Evolutionary conservation across 2,888 invertebrate genomes (phyloP), one percentile per base, ranked within the genome.

Genomic region (Magallana nippona): DNA sequence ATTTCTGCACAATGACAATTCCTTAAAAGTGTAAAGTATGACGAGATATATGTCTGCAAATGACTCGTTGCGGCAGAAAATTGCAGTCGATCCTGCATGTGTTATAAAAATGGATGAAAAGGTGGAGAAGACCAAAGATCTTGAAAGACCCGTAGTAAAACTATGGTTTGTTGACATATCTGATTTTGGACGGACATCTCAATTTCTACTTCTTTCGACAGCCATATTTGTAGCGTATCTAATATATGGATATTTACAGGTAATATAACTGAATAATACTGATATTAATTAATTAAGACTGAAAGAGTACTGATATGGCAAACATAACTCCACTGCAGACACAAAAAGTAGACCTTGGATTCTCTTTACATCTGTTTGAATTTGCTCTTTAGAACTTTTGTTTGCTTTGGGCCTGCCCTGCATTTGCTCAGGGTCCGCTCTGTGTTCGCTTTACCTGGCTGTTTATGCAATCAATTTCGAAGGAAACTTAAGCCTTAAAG

Each of bases 201-300:
- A 98, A 94, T 97, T 98, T 93, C 86, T 96, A 1, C 94, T 96
- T 81, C 97, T 97, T 93, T 96, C 97, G 82, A 91, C 95, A 44
- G 97, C 97, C 83, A 97, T 98, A 10, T 98, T 98, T 94, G 94
- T 97, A 87, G 97, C 98, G 92, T 99, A 97, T 94, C 94, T 98
- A 85, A 95, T 98, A 0, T 98, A 98, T 95, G 98, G 98, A 82
- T 98, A 98, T 87, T 90, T 94, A 79, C 93, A 96, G 95, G 99
- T 96, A 93, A 91, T 86, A 44, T 44, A 44, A 44, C 44, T 44
- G 44, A 44, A 44, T 44, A 5, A 44, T 44, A 44, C 8, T 44
- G 44, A 44, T 44, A 44, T 44, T 44, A 44, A 32, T 32, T 32
- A 32, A 44, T 44, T 8, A 44, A 44, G 44, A 44, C 44, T 44